These are phyloP conservation scores for Scelioninae gen. 1 DNA, from an alignment of 2,888 invertebrate species.

Conservation along the genomic window DNA sequence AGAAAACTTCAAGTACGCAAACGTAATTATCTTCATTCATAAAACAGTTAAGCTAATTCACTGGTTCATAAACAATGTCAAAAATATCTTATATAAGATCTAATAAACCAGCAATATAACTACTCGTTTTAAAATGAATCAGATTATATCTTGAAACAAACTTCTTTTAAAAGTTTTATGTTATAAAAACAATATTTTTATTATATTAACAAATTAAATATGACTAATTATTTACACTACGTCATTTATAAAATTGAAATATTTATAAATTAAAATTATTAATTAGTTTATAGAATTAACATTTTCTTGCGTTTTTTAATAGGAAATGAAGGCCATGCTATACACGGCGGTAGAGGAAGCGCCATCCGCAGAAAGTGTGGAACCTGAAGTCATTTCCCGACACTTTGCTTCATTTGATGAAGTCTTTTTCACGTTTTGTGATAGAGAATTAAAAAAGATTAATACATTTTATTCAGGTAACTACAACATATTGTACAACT, in stretches of 20 bases:
- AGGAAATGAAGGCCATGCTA: conserved; percentile 98
- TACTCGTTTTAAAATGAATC: conserved; percentile 4
- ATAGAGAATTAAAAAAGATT: conserved; percentile 97
- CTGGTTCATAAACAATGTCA: conserved; percentile 12
- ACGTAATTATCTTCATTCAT: conserved; percentile 14
- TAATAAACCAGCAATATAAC: background rate
- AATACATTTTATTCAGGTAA: conserved; percentile 97
- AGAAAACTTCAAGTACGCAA: background rate
- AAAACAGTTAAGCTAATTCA: conserved; percentile 16
- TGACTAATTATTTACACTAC: too few relatives aligned
- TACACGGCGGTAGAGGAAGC: conserved; percentile 96
- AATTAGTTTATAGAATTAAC: background rate
- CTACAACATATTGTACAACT: background rate
- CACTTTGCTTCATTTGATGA: conserved; percentile 98
- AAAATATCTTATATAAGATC: conserved; percentile 12
- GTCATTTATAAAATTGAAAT: too few relatives aligned
- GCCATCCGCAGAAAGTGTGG: conserved; percentile 95
- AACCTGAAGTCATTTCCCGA: conserved; percentile 93
- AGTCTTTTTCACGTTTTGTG: conserved; percentile 97
- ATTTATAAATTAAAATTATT: too few relatives aligned
- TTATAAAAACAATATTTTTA: background rate
- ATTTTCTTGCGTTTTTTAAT: conserved; percentile 57
- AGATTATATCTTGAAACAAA: background rate
- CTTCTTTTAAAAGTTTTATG: background rate
- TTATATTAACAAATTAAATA: too few relatives aligned